phyloP scores from a whole-genome alignment of 2,797 vertebrate genomes.

The Scarus forsteni region DNA sequence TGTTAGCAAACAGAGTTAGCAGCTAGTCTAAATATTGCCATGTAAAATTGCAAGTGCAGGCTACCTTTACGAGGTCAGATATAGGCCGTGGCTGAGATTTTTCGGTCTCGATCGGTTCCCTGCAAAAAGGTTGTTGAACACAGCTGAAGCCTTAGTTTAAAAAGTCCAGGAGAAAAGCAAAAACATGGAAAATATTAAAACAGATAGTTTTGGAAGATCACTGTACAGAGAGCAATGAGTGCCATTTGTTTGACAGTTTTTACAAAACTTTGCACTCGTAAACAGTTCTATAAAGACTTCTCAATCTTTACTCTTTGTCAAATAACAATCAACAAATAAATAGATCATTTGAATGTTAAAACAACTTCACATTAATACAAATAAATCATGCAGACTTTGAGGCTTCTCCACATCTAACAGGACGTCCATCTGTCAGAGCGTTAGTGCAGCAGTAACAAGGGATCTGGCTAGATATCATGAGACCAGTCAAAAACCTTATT shows the following conservation, averaged over 20 bases:
- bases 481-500: conserved; percentile 3
- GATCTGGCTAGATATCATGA: conserved; percentile 8
- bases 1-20: conserved; percentile 9
- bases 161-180: conserved; percentile 18
- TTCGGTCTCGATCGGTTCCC: conserved; percentile 11
- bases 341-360: conserved; percentile 61
- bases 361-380: conserved; percentile 43
- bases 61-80: conserved; percentile 8
- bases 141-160: conserved; percentile 27
- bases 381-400: conserved; percentile 51
- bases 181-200: conserved; percentile 30
- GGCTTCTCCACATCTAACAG: conserved; percentile 16
- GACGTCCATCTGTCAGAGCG: not conserved
- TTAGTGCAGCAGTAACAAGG: not conserved
- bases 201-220: conserved; percentile 46
- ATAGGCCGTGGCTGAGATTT: not conserved
- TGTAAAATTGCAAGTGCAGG: not conserved
- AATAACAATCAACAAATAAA: conserved; percentile 61
- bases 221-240: conserved; percentile 51
- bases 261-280: conserved; percentile 47
- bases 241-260: conserved; percentile 39
- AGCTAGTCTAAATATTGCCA: conserved; percentile 30
- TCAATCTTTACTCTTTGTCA: conserved; percentile 25
- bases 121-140: conserved; percentile 47
- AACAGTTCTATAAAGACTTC: conserved; percentile 38